These are phyloP conservation scores for Anagyrus pseudococci DNA, from an alignment of 2,888 invertebrate species.

Conservation along the genomic window DNA sequence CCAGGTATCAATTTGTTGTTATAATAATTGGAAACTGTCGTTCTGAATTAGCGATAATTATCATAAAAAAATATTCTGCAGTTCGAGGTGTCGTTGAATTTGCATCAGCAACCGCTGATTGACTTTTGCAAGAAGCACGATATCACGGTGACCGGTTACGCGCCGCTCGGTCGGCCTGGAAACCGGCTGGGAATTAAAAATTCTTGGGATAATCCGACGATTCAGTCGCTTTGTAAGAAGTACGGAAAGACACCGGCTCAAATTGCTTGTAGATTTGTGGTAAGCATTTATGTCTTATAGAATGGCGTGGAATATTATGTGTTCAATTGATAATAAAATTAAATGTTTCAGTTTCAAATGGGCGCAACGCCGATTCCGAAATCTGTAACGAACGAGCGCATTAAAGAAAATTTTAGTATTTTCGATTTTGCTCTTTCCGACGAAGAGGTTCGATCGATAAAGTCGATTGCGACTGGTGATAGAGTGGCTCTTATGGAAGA, in stretches of 20 bases:
- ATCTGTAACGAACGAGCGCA: slow-evolving; percentile 68
- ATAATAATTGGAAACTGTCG: no score
- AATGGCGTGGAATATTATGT: no score
- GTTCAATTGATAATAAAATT: no score
- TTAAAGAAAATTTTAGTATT: slow-evolving; percentile 70
- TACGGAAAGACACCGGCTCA: slow-evolving; percentile 74
- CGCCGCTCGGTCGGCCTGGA: slow-evolving; percentile 82
- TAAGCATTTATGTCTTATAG: slow-evolving; percentile 48
- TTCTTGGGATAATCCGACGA: slow-evolving; percentile 55
- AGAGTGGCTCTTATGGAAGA: slow-evolving; percentile 68
- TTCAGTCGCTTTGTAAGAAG: slow-evolving; percentile 70
- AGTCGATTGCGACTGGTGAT: slow-evolving; percentile 68
- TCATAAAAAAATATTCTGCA: slow-evolving; percentile 48
- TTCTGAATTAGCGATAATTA: background rate
- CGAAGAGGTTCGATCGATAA: slow-evolving; percentile 63
- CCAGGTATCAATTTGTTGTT: no score
- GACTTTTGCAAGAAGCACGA: slow-evolving; percentile 72
- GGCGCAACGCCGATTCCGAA: slow-evolving; percentile 71
- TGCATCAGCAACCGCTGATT: slow-evolving; percentile 73
- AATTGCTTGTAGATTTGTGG: slow-evolving; percentile 71
- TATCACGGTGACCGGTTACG: slow-evolving; percentile 79
- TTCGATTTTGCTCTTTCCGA: slow-evolving; percentile 68
- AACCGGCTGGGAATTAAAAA: slow-evolving; percentile 49
- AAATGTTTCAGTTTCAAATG: slow-evolving; percentile 45
- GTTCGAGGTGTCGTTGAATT: slow-evolving; percentile 80